phyloP scores from a whole-genome alignment of 2,888 invertebrate species.

The Melitaea athalia region DNA sequence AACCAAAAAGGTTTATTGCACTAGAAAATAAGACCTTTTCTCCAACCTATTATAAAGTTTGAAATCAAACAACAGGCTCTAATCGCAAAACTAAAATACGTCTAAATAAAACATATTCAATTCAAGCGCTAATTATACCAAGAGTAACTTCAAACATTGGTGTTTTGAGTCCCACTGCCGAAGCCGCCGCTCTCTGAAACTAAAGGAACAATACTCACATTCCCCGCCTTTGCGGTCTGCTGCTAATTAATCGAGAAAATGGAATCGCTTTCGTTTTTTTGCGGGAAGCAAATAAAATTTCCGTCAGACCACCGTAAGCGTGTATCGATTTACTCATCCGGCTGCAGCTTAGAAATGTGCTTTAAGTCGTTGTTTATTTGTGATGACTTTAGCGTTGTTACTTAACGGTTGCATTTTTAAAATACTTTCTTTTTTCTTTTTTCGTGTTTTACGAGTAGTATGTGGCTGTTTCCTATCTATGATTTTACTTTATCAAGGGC shows the following conservation, averaged over 20 bases:
- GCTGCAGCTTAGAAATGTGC: constrained; percentile 5
- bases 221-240: constrained; percentile 23
- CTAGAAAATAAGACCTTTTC: too few species aligned
- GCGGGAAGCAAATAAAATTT: constrained; percentile 22
- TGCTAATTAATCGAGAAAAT: constrained; percentile 32
- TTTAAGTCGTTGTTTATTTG: constrained; percentile 2
- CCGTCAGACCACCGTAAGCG: constrained; percentile 5
- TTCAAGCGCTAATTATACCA: neutral
- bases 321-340: constrained; percentile 3
- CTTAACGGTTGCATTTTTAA: neutral
- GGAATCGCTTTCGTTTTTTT: constrained; percentile 26
- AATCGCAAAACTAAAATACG: too few species aligned
- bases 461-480: too few species aligned
- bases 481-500: too few species aligned
- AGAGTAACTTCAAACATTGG: neutral
- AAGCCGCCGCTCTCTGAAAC: neutral
- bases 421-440: neutral
- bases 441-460: neutral
- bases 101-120: neutral
- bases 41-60: too few species aligned
- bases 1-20: too few species aligned
- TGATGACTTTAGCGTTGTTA: neutral
- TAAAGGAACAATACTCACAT: constrained; percentile 5
- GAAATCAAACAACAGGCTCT: too few species aligned
- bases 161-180: neutral